These are phyloP conservation scores for Parotocinclus haroldoi DNA, from an alignment of 2,797 vertebrate species.

Conservation along the genomic window DNA sequence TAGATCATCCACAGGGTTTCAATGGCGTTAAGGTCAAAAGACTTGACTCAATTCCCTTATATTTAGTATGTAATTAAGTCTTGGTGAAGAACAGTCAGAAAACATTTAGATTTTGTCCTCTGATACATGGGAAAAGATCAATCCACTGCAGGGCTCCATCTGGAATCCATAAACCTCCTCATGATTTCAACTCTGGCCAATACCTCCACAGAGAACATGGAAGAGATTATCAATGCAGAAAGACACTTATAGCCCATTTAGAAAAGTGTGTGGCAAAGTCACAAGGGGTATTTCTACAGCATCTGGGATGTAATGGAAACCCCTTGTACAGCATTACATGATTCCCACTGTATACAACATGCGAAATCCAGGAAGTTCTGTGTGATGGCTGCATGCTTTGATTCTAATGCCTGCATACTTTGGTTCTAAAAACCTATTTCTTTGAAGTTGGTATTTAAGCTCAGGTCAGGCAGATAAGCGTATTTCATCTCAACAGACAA, in stretches of 20 bases:
- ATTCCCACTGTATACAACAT: too few species aligned
- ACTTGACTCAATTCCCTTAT: too few species aligned
- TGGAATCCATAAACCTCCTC: conserved; percentile 65
- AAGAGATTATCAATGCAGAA: conserved; percentile 26
- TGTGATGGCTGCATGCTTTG: too few species aligned
- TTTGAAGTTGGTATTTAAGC: too few species aligned
- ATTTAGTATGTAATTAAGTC: background rate
- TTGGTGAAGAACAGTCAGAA: conserved; percentile 1
- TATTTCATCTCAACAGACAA: too few species aligned
- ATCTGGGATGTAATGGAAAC: conserved; percentile 10
- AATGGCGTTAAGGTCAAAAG: too few species aligned
- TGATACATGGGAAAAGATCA: conserved; percentile 27
- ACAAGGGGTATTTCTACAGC: conserved; percentile 12
- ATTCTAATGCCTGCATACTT: too few species aligned
- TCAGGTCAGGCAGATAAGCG: too few species aligned
- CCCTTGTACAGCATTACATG: too few species aligned
- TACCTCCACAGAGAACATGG: conserved; percentile 31
- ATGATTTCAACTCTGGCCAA: conserved; percentile 56
- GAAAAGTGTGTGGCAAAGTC: background rate
- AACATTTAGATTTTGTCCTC: conserved; percentile 27
- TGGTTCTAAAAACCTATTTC: too few species aligned
- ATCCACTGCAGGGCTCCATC: conserved; percentile 62
- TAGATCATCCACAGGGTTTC: too few species aligned
- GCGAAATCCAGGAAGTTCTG: too few species aligned
- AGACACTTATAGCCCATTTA: conserved; percentile 11